Conservation (phyloP, 2,113 vertebrate species). For the Mus pahari region DNA sequence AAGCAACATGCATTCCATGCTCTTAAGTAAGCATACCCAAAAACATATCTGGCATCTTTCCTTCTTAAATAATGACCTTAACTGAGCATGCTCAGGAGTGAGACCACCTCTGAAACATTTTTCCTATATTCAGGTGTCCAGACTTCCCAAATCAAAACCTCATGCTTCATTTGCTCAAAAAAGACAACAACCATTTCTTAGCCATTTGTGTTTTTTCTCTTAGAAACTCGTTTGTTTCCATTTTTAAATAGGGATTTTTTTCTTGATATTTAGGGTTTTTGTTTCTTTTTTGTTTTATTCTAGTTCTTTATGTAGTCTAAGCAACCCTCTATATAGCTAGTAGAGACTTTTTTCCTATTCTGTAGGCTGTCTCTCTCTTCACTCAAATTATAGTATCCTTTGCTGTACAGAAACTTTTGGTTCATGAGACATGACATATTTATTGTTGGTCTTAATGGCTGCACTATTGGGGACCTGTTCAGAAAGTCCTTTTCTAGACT, state of each 20-base stretch:
- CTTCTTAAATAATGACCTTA: neutral
- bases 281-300: neutral
- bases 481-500: neutral
- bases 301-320: neutral
- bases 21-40: neutral
- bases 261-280: neutral
- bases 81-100: neutral
- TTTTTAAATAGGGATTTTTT: neutral
- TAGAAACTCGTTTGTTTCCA: neutral
- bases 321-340: neutral
- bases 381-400: neutral
- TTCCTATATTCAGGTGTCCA: neutral
- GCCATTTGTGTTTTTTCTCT: slow-evolving; percentile 6
- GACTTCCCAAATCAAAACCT: neutral
- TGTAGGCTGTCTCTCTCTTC: neutral
- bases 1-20: neutral
- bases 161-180: neutral
- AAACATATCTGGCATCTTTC: neutral
- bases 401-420: neutral
- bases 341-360: neutral
- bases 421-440: neutral
- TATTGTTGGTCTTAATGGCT: neutral
- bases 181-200: neutral
- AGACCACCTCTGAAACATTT: neutral
- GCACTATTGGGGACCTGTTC: neutral